Conservation (phyloP, 2,797 vertebrate genomes). For the Pangasius mekongensis region DNA sequence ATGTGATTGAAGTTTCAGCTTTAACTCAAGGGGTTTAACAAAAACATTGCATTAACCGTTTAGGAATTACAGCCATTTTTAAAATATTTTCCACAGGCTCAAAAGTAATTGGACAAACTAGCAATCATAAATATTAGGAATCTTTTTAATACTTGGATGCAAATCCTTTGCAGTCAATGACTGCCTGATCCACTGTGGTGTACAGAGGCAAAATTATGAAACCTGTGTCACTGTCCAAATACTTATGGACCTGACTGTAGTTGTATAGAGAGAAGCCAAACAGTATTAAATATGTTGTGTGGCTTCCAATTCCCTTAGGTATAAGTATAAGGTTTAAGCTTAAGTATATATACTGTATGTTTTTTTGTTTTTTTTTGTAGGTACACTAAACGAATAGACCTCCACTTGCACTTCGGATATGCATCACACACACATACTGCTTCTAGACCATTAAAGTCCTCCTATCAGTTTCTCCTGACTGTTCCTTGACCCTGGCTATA, state of each 20-base stretch:
- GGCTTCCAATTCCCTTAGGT: background rate
- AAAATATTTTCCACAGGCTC: too few species aligned
- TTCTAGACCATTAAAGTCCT: background rate
- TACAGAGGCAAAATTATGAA: too few species aligned
- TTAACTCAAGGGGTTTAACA: too few species aligned
- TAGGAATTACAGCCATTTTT: too few species aligned
- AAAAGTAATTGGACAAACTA: too few species aligned
- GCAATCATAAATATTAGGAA: too few species aligned
- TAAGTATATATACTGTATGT: background rate
- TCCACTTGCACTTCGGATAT: background rate
- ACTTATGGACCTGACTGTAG: background rate
- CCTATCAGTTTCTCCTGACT: background rate
- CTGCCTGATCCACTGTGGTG: too few species aligned
- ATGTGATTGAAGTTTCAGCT: too few species aligned
- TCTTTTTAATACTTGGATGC: too few species aligned
- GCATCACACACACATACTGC: background rate
- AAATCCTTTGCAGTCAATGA: too few species aligned
- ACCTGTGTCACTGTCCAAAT: too few species aligned
- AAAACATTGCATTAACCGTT: too few species aligned
- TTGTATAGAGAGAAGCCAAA: background rate
- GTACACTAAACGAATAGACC: background rate
- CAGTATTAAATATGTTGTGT: background rate
- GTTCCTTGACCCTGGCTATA: constrained; percentile 7
- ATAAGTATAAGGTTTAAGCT: background rate
- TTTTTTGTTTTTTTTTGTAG: background rate